Conservation (phyloP, 2,797 vertebrate species). For the Telmatherina bonti region DNA sequence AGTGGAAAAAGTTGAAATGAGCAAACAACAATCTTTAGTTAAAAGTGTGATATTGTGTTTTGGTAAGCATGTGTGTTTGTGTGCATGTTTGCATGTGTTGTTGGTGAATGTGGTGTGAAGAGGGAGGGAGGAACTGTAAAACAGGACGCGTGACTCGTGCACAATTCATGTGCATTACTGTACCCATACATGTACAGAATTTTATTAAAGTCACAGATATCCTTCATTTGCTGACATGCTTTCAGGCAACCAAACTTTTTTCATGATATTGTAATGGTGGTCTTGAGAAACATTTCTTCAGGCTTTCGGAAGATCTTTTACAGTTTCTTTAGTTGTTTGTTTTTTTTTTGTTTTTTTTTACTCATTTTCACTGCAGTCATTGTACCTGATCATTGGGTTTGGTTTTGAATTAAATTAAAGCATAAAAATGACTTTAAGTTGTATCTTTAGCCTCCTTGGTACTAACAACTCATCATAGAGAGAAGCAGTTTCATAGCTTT, state of each 20-base stretch:
- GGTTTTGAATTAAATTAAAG: neutral
- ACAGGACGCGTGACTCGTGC: neutral
- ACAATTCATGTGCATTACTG: conserved; percentile 5
- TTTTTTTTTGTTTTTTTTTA: neutral
- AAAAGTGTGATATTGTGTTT: conserved; percentile 37
- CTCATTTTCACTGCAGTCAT: neutral
- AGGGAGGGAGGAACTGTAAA: neutral
- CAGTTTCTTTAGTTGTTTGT: neutral
- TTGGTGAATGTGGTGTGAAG: neutral
- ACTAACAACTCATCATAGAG: neutral
- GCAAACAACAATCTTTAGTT: conserved; percentile 47
- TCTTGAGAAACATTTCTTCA: neutral
- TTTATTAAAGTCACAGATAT: neutral
- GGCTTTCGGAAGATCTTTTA: neutral
- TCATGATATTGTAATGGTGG: neutral
- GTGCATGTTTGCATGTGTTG: neutral
- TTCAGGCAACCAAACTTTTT: neutral
- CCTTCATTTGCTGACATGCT: neutral
- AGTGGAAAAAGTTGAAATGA: conserved; percentile 39
- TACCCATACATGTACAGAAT: neutral
- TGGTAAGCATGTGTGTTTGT: neutral
- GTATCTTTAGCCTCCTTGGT: neutral
- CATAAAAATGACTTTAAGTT: neutral
- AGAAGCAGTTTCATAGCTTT: neutral
- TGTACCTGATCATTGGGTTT: neutral